Evolutionary conservation across 2,888 invertebrate species (phyloP).

Genomic region (Melangyna quadrimaculata): DNA sequence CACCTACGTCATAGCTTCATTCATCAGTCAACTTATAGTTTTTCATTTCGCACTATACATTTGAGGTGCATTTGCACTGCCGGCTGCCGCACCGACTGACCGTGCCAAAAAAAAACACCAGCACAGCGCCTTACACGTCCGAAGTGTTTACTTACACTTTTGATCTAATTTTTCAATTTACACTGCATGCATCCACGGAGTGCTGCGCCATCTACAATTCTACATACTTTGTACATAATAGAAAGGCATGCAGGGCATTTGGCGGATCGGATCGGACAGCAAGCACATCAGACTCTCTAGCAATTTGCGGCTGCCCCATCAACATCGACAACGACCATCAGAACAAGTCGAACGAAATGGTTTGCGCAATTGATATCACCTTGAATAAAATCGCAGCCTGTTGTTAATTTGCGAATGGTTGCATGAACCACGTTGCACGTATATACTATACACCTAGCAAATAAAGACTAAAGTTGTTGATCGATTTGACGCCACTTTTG

Average conservation of each 20-base stretch:
- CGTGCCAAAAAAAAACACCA: neutral
- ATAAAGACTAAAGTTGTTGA: slow-evolving; percentile 5
- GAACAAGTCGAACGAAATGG: neutral
- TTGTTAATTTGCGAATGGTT: slow-evolving; percentile 7
- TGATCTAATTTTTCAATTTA: slow-evolving; percentile 56
- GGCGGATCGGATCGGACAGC: neutral
- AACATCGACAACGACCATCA: neutral
- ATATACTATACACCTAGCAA: neutral
- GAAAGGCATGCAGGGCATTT: neutral
- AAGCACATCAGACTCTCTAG: neutral
- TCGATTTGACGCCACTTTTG: slow-evolving; percentile 58
- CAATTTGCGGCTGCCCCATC: neutral
- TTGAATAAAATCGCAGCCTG: slow-evolving; percentile 10
- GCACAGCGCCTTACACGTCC: slow-evolving; percentile 19
- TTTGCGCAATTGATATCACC: slow-evolving; percentile 33
- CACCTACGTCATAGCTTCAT: neutral
- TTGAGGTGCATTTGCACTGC: neutral
- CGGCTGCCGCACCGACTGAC: neutral
- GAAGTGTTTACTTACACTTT: slow-evolving; percentile 32
- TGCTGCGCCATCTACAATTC: neutral
- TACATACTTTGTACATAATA: no score
- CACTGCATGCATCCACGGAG: slow-evolving; percentile 17
- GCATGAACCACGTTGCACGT: slow-evolving; percentile 10
- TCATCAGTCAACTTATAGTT: neutral
- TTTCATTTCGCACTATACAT: neutral